These are phyloP conservation scores for Bombus consobrinus DNA, from an alignment of 1,140 invertebrate species.

Conservation along the genomic window DNA sequence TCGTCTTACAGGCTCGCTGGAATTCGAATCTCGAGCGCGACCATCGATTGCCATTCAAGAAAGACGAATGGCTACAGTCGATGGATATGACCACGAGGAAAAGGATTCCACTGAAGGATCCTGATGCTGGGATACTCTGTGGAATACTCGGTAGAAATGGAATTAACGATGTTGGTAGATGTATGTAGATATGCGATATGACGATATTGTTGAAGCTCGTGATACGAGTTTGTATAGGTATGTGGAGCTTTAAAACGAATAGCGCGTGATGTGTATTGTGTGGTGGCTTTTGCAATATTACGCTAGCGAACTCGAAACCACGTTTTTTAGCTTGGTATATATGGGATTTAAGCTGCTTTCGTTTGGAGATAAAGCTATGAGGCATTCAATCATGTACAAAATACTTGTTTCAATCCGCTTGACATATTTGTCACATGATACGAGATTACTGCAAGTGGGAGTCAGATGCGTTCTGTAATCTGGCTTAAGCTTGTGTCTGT, in stretches of 20 bases:
- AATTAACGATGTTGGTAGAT: background rate
- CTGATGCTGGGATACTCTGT: background rate
- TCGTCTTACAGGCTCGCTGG: slow-evolving; percentile 14
- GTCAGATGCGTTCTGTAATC: background rate
- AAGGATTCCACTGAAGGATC: background rate
- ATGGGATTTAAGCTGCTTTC: background rate
- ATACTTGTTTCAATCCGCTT: slow-evolving; percentile 9
- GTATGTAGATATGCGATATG: background rate
- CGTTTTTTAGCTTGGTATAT: background rate
- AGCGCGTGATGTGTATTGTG: background rate
- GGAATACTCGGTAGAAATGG: background rate
- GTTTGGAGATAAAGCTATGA: background rate
- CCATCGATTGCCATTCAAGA: slow-evolving; percentile 16
- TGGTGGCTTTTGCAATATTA: background rate
- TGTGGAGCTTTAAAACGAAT: background rate
- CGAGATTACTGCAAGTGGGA: background rate
- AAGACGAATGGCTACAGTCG: background rate
- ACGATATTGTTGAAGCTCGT: background rate
- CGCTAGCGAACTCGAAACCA: background rate
- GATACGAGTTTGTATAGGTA: background rate
- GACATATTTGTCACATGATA: background rate
- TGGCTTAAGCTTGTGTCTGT: background rate
- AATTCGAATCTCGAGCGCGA: slow-evolving; percentile 21
- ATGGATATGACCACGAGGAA: background rate
- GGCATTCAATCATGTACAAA: background rate